phyloP scores from a whole-genome alignment of 2,113 vertebrate species.

The Tricholaema leucomelas region DNA sequence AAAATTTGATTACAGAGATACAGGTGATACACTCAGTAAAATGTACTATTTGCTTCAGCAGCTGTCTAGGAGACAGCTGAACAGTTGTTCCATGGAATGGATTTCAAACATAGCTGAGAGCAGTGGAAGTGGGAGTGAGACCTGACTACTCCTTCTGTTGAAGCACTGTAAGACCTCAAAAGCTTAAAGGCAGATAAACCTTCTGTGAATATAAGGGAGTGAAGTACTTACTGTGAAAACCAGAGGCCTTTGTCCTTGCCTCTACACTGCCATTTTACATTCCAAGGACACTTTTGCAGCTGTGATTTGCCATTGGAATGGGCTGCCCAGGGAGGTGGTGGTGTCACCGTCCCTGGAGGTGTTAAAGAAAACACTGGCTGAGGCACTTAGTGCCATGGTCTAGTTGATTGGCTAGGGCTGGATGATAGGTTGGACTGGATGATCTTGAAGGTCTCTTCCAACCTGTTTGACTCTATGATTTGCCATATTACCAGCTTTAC shows the following conservation, averaged over 20 bases:
- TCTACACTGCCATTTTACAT: background rate
- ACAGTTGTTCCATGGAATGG: background rate
- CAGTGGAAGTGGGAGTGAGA: background rate
- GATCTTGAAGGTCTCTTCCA: too few species aligned
- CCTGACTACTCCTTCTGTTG: background rate
- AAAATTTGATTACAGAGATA: background rate
- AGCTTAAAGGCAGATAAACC: background rate
- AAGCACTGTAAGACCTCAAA: background rate
- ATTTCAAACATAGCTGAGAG: background rate
- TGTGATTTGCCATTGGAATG: too few species aligned
- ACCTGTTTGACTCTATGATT: too few species aligned
- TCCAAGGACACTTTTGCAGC: background rate
- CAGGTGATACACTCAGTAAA: background rate
- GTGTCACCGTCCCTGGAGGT: too few species aligned
- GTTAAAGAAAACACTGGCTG: too few species aligned
- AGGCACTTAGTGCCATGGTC: too few species aligned
- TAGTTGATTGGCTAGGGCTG: too few species aligned
- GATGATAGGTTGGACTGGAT: too few species aligned
- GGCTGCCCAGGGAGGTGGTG: too few species aligned
- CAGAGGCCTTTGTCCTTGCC: background rate
- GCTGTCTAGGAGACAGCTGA: background rate
- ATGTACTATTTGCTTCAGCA: background rate
- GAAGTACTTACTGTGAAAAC: background rate
- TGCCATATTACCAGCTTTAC: background rate
- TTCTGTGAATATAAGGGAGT: background rate